Conservation (phyloP, 37 sponge, comb jelly and placozoan species). For the Lycopodina hypogea region DNA sequence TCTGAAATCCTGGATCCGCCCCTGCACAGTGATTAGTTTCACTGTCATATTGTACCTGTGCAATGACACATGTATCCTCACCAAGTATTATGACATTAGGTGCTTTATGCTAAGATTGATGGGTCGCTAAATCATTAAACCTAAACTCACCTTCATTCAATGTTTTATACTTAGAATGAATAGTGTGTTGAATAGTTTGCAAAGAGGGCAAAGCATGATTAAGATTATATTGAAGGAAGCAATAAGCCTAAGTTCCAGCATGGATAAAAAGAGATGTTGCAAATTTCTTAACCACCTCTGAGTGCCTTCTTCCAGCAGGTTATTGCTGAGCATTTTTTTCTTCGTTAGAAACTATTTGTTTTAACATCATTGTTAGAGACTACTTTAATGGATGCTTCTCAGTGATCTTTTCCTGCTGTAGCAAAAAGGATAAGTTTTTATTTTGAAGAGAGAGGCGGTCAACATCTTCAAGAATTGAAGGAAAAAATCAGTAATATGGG, state of each 20-base stretch:
- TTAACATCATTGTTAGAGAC: conserved; percentile 4
- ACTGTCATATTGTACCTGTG: too few relatives aligned
- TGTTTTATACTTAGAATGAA: conserved; percentile 31
- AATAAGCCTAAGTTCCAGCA: conserved; percentile 50
- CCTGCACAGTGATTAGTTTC: too few relatives aligned
- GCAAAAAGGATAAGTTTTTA: neutral
- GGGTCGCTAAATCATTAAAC: conserved; percentile 38
- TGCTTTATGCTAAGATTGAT: too few relatives aligned
- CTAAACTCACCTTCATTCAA: conserved; percentile 57
- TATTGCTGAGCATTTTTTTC: conserved; percentile 15
- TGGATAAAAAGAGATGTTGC: conserved; percentile 49
- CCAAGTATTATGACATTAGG: too few relatives aligned
- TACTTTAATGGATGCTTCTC: neutral
- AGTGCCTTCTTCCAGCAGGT: conserved; percentile 30
- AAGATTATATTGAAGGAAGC: conserved; percentile 54
- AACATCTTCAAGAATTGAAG: neutral
- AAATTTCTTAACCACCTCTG: conserved; percentile 49
- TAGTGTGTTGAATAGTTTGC: conserved; percentile 44
- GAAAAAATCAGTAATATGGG: neutral
- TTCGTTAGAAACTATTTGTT: conserved; percentile 27
- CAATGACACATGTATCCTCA: too few relatives aligned
- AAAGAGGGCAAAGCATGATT: conserved; percentile 51
- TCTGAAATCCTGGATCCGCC: too few relatives aligned
- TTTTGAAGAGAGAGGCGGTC: neutral
- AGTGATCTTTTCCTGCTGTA: neutral